Percentiles rank a stretch among this genome's conserved stretches.
Evolutionary conservation across 2,113 vertebrate species (phyloP).

Genomic region (Oryzias curvinotus): DNA sequence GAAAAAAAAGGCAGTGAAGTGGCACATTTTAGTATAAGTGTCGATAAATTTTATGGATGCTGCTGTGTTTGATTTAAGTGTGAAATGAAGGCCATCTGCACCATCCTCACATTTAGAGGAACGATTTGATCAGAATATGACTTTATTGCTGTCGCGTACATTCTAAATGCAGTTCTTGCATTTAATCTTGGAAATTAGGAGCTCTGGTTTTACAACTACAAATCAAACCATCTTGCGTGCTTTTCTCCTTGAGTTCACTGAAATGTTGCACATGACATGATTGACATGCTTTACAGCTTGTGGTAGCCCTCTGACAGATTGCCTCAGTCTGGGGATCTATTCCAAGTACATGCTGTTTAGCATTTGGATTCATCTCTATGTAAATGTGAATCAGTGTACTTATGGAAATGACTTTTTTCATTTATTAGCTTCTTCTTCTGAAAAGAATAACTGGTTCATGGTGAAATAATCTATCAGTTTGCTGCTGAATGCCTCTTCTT

Average conservation of each 20-base stretch:
- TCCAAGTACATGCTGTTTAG: constrained; percentile 48
- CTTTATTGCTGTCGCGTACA: not conserved
- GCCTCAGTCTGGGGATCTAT: constrained; percentile 37
- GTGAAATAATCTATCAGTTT: constrained; percentile 52
- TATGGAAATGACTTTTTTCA: constrained; percentile 46
- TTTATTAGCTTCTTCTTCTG: not conserved
- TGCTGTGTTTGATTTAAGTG: not conserved
- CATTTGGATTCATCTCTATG: constrained; percentile 68
- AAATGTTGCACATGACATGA: constrained; percentile 38
- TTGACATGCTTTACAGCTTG: constrained; percentile 48
- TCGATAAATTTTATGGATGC: not conserved
- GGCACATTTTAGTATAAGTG: not conserved
- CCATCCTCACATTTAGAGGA: not conserved
- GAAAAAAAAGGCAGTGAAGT: not conserved
- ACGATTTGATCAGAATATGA: not conserved
- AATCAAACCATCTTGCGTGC: not conserved
- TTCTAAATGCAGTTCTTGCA: constrained; percentile 17
- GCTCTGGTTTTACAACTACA: no score
- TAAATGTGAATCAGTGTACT: constrained; percentile 67
- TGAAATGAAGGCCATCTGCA: not conserved
- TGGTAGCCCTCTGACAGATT: constrained; percentile 41
- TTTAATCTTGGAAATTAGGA: constrained; percentile 7
- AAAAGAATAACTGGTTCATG: constrained; percentile 44
- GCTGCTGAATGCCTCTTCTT: constrained; percentile 21
- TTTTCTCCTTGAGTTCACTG: constrained; percentile 8